Conservation (phyloP, 2,113 vertebrate species). For the Hemichromis elongatus region DNA sequence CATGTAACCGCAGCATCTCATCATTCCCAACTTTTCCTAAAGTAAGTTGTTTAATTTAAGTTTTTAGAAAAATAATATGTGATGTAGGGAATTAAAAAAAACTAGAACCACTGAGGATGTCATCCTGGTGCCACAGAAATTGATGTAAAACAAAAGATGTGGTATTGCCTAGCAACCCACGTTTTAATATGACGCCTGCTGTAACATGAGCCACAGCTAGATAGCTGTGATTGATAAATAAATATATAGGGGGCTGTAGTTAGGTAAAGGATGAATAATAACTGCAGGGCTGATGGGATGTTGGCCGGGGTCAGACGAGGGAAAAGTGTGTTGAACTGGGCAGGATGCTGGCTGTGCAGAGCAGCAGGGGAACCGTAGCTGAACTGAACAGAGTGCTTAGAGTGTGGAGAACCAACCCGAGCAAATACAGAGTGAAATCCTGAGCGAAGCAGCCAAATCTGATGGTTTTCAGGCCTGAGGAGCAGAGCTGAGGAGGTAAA, state of each 20-base stretch:
- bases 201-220: background rate
- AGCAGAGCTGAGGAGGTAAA: background rate
- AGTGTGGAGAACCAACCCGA: background rate
- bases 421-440: background rate
- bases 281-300: background rate
- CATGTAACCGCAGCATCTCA: background rate
- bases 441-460: rapidly evolving
- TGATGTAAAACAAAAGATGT: background rate
- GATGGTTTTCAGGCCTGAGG: background rate
- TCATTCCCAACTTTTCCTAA: background rate
- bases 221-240: background rate
- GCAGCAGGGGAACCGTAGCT: background rate
- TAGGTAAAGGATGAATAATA: background rate
- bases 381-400: background rate
- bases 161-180: background rate
- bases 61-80: background rate
- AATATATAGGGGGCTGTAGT: rapidly evolving
- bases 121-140: rapidly evolving
- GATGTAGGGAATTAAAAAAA: background rate
- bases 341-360: background rate
- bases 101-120: background rate
- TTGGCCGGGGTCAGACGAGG: background rate
- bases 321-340: background rate
- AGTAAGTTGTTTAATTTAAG: background rate
- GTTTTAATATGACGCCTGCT: background rate